phyloP scores from a whole-genome alignment of 2,797 vertebrate genomes.

The Aselliscus stoliczkanus region DNA sequence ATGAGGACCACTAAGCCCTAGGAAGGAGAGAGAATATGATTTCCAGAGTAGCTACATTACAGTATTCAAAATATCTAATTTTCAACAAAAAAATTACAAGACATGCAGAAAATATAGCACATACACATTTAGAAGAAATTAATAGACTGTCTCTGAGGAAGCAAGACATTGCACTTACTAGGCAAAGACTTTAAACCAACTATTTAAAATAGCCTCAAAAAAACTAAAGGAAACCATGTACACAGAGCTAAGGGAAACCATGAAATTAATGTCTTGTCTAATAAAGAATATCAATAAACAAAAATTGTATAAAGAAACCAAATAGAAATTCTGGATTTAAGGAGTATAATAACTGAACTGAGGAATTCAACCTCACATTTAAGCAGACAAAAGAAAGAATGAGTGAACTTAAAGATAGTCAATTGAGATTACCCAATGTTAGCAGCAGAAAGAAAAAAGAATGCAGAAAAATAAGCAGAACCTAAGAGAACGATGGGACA shows the following conservation, averaged over 20 bases:
- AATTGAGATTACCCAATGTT: background rate
- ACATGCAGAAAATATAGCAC: background rate
- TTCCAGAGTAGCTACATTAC: background rate
- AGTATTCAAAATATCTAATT: background rate
- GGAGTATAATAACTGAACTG: background rate
- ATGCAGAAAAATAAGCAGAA: background rate
- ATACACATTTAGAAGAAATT: background rate
- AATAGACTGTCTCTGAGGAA: background rate
- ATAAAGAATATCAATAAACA: background rate
- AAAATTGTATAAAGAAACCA: background rate
- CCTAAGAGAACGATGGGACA: background rate
- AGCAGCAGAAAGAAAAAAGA: background rate
- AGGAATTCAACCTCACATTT: background rate
- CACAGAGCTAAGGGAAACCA: background rate
- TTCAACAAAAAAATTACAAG: background rate
- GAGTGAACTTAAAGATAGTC: background rate
- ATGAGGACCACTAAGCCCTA: background rate
- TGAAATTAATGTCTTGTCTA: background rate
- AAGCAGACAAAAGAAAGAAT: background rate
- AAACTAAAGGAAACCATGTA: background rate
- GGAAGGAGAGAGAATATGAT: background rate
- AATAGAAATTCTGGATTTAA: background rate
- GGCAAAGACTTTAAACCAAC: background rate
- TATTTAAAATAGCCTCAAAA: background rate
- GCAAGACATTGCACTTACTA: background rate